These are phyloP conservation scores for Cuniculus paca DNA, from an alignment of 2,797 vertebrate species.

Conservation along the genomic window DNA sequence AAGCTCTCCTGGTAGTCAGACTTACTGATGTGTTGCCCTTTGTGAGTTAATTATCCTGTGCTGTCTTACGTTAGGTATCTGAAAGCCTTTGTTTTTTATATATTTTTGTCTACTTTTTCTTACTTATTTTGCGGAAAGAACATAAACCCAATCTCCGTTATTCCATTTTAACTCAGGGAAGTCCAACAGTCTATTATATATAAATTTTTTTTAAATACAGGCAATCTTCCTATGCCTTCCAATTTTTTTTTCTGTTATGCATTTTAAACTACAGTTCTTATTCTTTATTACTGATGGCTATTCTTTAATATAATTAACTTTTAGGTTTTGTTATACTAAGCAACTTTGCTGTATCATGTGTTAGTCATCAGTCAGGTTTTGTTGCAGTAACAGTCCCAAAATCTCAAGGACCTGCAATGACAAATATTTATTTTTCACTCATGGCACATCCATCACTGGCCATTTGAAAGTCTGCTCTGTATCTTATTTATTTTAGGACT, in stretches of 20 bases:
- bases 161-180: slow-evolving; percentile 20
- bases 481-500: slow-evolving; percentile 16
- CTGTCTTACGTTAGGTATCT: not conserved
- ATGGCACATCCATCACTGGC: not conserved
- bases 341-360: not conserved
- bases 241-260: not conserved
- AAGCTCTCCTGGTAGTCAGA: not conserved
- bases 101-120: not conserved
- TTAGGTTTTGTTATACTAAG: not conserved
- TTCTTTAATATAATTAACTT: slow-evolving; percentile 16
- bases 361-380: slow-evolving; percentile 24
- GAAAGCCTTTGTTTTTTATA: not conserved
- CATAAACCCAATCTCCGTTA: not conserved
- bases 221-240: not conserved
- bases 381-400: not conserved
- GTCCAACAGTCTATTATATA: not conserved
- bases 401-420: slow-evolving; percentile 23
- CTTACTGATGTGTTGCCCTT: not conserved
- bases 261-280: slow-evolving; percentile 40
- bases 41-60: not conserved
- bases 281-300: not conserved
- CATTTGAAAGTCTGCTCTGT: not conserved
- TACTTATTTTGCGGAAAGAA: not conserved
- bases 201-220: not conserved
- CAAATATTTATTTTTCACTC: slow-evolving; percentile 4